Evolutionary conservation across 2,888 invertebrate species (phyloP), one percentile per base, ranked within the genome.

Genomic region (Nematopogon swammerdamellus): DNA sequence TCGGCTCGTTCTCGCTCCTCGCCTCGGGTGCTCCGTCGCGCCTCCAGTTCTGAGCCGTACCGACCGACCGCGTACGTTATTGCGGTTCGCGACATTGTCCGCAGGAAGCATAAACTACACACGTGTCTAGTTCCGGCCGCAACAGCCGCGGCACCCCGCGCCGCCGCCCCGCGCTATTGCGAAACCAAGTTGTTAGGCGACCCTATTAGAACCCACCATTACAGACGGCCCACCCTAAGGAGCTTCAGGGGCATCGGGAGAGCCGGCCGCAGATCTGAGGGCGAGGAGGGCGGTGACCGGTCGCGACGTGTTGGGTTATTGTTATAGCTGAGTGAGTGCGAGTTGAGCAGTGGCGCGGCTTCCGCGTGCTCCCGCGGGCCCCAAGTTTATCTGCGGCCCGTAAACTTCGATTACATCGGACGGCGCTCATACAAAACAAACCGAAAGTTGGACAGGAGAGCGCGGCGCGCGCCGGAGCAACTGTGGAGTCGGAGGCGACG

Each of bases 1-100:
- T 48, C 43, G 44, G 17, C 44, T 36, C 30, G 17, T 18, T 46
- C 29, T 25, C 29, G 30, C 47, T 47, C 47, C 47, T 47, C 47
- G 36, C 18, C 36, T 30, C 19, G 47, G 48, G 43, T 20, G 48
- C 48, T 20, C 48, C 43, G 43, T 43, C 20, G 44, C 48, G n/a
- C 42, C 36, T 10, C 20, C 46, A 20, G 5, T 3, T 18, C 4
- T 3, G 14, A 14, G 4, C 18, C 19, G 11, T 11, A 19, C 20
- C 20, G 20, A 19, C 19, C 46, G 16, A 3, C 20, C 29, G 36
- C 36, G 14, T 14, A 8, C 25, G 25, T 8, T 25, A 25, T 25
- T 25, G 25, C n/a, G n/a, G n/a, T n/a, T 25, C 25, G 25, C 25
- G 25, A 8, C 25, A 25, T 25, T 25, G 25, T 25, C 25, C 25